Conservation (phyloP, 2,888 invertebrate species). For the Plagodis dolabraria region DNA sequence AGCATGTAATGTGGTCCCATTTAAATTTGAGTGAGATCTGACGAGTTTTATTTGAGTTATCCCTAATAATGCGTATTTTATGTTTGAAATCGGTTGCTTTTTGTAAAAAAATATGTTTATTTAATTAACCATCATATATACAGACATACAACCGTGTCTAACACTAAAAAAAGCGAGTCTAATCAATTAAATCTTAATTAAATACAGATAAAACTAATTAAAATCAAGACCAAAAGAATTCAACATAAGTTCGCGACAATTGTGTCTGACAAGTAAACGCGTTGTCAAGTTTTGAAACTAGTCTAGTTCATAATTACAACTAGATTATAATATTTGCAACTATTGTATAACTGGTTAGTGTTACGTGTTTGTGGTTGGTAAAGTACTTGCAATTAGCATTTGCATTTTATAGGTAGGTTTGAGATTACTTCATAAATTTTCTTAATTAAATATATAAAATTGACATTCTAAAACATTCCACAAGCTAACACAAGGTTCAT, state of each 20-base stretch:
- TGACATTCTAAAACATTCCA: too few relatives aligned
- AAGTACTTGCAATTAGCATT: neutral
- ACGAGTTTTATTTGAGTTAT: too few relatives aligned
- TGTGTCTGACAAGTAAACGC: neutral
- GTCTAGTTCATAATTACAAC: neutral
- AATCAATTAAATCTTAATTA: constrained; percentile 11
- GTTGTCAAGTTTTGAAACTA: constrained; percentile 2
- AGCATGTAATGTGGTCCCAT: too few relatives aligned
- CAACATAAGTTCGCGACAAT: neutral
- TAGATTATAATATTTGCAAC: constrained; percentile 5
- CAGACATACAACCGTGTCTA: neutral
- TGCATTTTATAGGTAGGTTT: neutral
- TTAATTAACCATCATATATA: too few relatives aligned
- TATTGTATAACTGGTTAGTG: constrained; percentile 2
- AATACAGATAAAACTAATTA: neutral
- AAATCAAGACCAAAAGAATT: neutral
- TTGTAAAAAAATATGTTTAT: too few relatives aligned
- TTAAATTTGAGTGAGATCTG: too few relatives aligned
- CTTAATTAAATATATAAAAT: too few relatives aligned
- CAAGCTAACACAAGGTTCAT: too few relatives aligned
- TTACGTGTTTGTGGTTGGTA: neutral
- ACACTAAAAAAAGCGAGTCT: neutral
- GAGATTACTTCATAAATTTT: neutral
- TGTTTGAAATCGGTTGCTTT: too few relatives aligned
- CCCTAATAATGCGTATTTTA: too few relatives aligned